These are phyloP conservation scores for Parelbella ahira DNA, from an alignment of 2,888 invertebrate species.

Conservation along the genomic window DNA sequence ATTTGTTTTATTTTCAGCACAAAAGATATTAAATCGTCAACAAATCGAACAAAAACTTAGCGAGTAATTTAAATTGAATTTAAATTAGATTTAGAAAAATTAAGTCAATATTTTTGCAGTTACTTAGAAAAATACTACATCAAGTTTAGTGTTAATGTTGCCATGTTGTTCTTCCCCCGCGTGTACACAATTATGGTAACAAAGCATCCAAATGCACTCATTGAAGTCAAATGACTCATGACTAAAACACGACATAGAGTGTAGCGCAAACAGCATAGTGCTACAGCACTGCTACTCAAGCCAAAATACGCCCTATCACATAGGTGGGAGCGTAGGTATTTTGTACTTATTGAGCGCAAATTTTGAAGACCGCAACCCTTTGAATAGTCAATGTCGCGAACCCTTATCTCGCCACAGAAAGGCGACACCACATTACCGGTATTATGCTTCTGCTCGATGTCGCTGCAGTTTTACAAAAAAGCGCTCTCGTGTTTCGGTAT, in stretches of 20 bases:
- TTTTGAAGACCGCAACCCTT: slow-evolving; percentile 80
- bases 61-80: too few species aligned
- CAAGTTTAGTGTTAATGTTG: not conserved
- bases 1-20: too few species aligned
- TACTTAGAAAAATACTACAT: too few species aligned
- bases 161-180: slow-evolving; percentile 28
- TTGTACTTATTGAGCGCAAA: slow-evolving; percentile 77
- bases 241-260: slow-evolving; percentile 41
- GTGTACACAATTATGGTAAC: slow-evolving; percentile 41
- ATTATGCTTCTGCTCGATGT: slow-evolving; percentile 60
- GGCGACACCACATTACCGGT: slow-evolving; percentile 80
- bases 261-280: slow-evolving; percentile 9
- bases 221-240: slow-evolving; percentile 38
- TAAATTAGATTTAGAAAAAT: too few species aligned
- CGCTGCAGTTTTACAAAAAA: slow-evolving; percentile 42
- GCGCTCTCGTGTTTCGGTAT: slow-evolving; percentile 46
- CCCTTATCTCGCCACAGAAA: slow-evolving; percentile 80
- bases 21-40: too few species aligned
- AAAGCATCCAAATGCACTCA: slow-evolving; percentile 40
- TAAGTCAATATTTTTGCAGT: too few species aligned
- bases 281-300: slow-evolving; percentile 23
- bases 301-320: slow-evolving; percentile 29
- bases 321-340: slow-evolving; percentile 61
- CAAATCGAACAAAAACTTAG: too few species aligned
- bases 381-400: slow-evolving; percentile 80